Evolutionary conservation across 2,113 vertebrate species (phyloP).

Genomic region (Tamias sibiricus): DNA sequence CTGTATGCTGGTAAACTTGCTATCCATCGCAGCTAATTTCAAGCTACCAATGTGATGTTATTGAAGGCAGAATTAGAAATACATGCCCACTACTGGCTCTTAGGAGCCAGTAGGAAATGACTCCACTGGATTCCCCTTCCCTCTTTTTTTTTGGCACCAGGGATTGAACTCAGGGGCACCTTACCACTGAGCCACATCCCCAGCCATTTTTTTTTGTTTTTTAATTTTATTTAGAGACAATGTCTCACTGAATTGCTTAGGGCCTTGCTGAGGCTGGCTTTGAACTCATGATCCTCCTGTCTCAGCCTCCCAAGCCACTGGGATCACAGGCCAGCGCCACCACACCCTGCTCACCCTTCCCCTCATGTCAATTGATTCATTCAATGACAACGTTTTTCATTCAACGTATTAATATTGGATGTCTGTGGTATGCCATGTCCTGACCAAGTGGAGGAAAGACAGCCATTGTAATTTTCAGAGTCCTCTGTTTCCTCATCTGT

Average conservation of each 20-base stretch:
- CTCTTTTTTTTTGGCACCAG: neutral
- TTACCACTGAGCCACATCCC: no score
- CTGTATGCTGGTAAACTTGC: neutral
- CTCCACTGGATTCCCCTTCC: neutral
- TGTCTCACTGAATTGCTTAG: no score
- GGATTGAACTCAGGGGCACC: no score
- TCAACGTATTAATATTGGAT: neutral
- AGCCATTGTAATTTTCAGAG: neutral
- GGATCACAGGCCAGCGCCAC: no score
- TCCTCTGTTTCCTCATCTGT: neutral
- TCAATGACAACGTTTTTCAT: neutral
- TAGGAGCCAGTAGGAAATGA: neutral
- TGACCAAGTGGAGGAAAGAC: neutral
- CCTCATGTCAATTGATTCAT: neutral
- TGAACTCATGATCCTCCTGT: no score
- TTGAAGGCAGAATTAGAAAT: neutral
- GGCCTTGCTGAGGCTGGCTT: no score
- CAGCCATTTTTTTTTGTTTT: no score
- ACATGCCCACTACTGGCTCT: rapidly evolving
- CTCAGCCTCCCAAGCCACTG: no score
- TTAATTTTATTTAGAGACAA: no score
- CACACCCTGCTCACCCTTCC: no score
- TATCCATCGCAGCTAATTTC: neutral
- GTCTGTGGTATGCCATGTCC: neutral
- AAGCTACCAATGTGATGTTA: neutral